Evolutionary conservation across 2,113 vertebrate species (phyloP), one percentile per base, ranked within the genome.

Genomic region (Oenanthe melanoleuca): DNA sequence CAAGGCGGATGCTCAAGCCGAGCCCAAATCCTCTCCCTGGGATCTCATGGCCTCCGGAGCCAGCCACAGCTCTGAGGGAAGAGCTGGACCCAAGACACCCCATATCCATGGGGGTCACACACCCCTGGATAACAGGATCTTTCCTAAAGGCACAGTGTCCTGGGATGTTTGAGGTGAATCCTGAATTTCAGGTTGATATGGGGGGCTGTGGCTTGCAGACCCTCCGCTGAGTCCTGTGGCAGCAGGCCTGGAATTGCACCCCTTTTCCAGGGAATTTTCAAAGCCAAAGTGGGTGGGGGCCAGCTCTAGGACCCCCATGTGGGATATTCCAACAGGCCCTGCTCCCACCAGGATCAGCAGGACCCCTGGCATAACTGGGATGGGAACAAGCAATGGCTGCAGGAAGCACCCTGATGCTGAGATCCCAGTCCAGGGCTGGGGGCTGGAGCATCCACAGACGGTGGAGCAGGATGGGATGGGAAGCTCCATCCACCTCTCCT

Each of bases 371-470:
- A 34, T 49, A 40, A 25, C 9, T 1, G 16, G 40, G 25, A 16
- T 57, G 42, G 38, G 69, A 56, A 26, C 4, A 6, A 60, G 14
- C 0, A 0, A 9, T 40, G 63, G 15, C 12, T 49, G 2, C 28
- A 10, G 37, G 40, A 26, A 61, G 24, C 33, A 25, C 8, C 33
- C 34, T 24, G 60, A 25, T n/a, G 16, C 42, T 2, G 7, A 42
- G 14, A 9, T 29, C 31, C 53, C 0, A 0, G 45, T 60, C 29
- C 2, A 1, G 37, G 37, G 6, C 5, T 26, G 25, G 26, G 55
- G 18, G 22, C 9, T 3, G 2, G 50, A 86, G 56, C 40, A 31
- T 3, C 67, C 73, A 4, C 0, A 3, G 21, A 4, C 19, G 29
- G 16, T 9, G 52, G 44, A n/a, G 52, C 52, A 33, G 72, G 64